Base-by-base conservation (phyloP, 2,113 vertebrate genomes). In the Odobenus rosmarus region DNA sequence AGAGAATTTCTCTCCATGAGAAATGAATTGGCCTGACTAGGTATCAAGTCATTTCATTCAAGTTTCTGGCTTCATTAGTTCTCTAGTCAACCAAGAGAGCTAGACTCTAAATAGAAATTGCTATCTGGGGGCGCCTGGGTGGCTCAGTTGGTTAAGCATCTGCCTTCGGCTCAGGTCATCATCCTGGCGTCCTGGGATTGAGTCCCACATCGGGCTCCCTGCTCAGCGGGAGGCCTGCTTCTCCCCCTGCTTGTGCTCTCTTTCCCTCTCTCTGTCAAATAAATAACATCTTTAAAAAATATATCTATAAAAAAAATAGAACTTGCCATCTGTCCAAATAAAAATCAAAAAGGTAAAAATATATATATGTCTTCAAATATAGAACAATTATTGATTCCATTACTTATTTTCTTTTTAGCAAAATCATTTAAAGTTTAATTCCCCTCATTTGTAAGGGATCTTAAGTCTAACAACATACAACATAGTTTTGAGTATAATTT, bases 51-150 rank as follows among this genome's bases (percentile, higher is more conserved):
- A 46, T 46, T 15, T 76, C 55, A n/a, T 92, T 93, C 28, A 76
- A 59, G 23, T 86, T 55, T 23, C 74, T 92, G 84, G 46, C 46
- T 72, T 95, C 55, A 59, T 89, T 81, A 91, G 49, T 42, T 74
- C 88, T 81, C 3, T 62, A 33, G 74, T 93, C 82, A 82, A 9
- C 53, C 72, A 93, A 8, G 46, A 91, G 76, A 81, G n/a, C 51
- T 97, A 61, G 51, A 39, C 72, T 89, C 59, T 85, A 92, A 94
- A 33, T 93, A 71, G 55, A 93, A 83, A 81, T 80, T 94, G 36
- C 88, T 62, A 53, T 62, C 69, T 90, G 62, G 46, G 42, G 46
- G 46, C 8, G 46, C 46, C 46, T 46, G 46, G 46, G 46, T 46
- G 46, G 8, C 46, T 46, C 46, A 46, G 46, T 46, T 1, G 46